phyloP scores from a whole-genome alignment of 2,888 invertebrate genomes.

The Dynastes hyllus region DNA sequence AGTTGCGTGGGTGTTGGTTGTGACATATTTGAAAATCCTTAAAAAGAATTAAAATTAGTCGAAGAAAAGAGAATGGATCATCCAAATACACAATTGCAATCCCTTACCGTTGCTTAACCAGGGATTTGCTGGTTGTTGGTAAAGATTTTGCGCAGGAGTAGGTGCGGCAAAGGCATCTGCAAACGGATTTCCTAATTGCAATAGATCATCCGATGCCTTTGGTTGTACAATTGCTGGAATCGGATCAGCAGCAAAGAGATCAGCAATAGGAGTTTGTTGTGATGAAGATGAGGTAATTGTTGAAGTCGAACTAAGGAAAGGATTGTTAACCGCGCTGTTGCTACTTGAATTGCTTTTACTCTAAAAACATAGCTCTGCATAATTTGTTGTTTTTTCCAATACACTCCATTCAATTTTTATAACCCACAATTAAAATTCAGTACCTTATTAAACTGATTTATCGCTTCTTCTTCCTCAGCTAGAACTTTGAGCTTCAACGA shows the following conservation, averaged over 20 bases:
- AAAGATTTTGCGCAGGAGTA: conserved; percentile 57
- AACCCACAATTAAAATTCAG: background rate
- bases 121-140: conserved; percentile 65
- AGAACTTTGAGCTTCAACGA: conserved; percentile 88
- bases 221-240: conserved; percentile 63
- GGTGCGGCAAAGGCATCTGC: conserved; percentile 76
- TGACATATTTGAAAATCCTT: conserved; percentile 68
- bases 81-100: background rate
- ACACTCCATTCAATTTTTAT: background rate
- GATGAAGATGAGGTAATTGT: conserved; percentile 61
- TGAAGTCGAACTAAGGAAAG: conserved; percentile 58
- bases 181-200: conserved; percentile 93
- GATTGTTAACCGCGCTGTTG: conserved; percentile 59
- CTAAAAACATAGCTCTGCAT: conserved; percentile 67
- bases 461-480: conserved; percentile 96
- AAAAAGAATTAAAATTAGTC: conserved; percentile 53
- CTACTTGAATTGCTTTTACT: conserved; percentile 74
- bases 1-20: conserved; percentile 71
- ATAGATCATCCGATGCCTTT: conserved; percentile 91
- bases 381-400: background rate
- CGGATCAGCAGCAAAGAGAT: conserved; percentile 82
- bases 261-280: conserved; percentile 76
- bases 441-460: conserved; percentile 94
- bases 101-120: conserved; percentile 73
- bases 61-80: background rate